phyloP scores from a whole-genome alignment of 2,113 vertebrate species.

The Pachyramphus minor region DNA sequence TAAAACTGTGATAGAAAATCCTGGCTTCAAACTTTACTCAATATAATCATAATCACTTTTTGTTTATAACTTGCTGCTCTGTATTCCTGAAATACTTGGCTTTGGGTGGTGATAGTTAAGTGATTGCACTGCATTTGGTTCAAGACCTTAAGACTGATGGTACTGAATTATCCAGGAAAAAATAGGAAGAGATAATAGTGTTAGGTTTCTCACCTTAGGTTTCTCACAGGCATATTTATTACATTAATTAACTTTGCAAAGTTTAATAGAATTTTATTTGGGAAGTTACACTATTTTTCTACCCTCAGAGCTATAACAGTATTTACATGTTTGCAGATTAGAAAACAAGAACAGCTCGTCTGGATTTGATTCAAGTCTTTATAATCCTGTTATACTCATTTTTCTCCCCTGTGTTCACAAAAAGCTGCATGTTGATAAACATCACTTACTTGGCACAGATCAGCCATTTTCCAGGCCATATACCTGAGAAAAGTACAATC shows the following conservation, averaged over 20 bases:
- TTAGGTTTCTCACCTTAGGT: neutral
- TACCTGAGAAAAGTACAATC: conserved; percentile 54
- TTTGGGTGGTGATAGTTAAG: neutral
- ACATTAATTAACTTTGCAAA: conserved; percentile 52
- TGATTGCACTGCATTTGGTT: neutral
- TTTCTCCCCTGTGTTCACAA: conserved; percentile 35
- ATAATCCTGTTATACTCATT: conserved; percentile 37
- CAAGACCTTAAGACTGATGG: neutral
- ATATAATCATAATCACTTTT: conserved; percentile 21
- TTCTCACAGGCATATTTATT: conserved; percentile 16
- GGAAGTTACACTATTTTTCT: conserved; percentile 27
- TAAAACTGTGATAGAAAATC: conserved; percentile 15
- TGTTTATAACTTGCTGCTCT: neutral
- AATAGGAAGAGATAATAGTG: conserved; percentile 16
- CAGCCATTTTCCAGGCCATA: conserved; percentile 32
- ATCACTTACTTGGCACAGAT: conserved; percentile 49
- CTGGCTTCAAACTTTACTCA: neutral
- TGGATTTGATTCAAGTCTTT: conserved; percentile 62
- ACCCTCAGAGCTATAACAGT: conserved; percentile 1
- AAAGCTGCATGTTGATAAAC: conserved; percentile 47
- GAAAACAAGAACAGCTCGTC: conserved; percentile 39
- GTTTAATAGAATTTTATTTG: conserved; percentile 51
- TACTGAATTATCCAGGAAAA: conserved; percentile 47
- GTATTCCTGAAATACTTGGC: neutral
- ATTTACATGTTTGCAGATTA: conserved; percentile 35